Evolutionary conservation across 2,888 invertebrate species (phyloP), one percentile per base, ranked within the genome.

Genomic region (Ametastegia equiseti): DNA sequence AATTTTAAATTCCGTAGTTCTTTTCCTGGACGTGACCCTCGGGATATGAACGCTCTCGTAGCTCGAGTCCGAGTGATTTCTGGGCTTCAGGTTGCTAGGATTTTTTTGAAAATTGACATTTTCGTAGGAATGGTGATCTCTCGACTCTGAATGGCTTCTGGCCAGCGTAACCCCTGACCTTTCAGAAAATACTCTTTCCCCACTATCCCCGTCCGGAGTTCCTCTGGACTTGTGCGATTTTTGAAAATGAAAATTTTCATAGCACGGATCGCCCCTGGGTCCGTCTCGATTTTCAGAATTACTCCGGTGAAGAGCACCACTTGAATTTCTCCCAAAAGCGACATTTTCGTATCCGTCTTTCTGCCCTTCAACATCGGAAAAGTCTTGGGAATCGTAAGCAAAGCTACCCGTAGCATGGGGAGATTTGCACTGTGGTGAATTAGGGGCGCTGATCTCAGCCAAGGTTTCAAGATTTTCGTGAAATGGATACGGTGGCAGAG

Each of bases 401-500:
- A 88, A 88, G 15, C 82, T 84, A 19, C 84, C 83, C 27, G 83
- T 82, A n/a, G 84, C 84, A 79, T 75, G 83, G 23, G 87, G 84
- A 39, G 80, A 87, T 50, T 84, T 85, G 78, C 84, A 87, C 6
- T 86, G 86, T 0, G 89, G 88, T 0, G 89, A 86, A 75, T 88
- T 90, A 5, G 89, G 88, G 5, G 86, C 85, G 92, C 93, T 86
- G 90, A 90, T 69, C 92, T 91, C 77, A 91, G 92, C 42, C 92
- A 93, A 3, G 90, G 93, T 88, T 81, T 90, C 88, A 47, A 89
- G 82, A 80, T 89, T 87, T 63, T 91, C 88, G 82, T 89, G 86
- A 78, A 88, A 89, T 0, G 90, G 88, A 23, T 93, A 92, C 27
- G 93, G 92, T 23, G 94, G 92, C 42, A 93, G 90, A 1, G 91